Base-by-base conservation (phyloP, 1,140 invertebrate genomes). In the Palaemon carinicauda region DNA sequence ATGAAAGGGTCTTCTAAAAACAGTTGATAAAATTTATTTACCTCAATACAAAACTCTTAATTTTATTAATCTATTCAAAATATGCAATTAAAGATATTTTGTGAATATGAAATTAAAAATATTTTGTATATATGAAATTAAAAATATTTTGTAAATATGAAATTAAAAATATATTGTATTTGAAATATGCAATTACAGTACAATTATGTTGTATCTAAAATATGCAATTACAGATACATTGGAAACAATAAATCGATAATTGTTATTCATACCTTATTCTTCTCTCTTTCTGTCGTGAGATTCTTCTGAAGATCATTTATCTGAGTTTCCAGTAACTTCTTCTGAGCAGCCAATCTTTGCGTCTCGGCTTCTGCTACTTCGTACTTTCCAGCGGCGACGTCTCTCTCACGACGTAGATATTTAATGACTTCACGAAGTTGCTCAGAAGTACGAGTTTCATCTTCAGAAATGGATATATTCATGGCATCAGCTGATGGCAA, bases 381-480 rank as follows among this genome's bases (percentile, higher is more conserved):
- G 88, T 95, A 93, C 91, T 97, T 97, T 21, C 95, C 94, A 50
- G 95, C 92, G 19, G 95, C 94, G 53, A 98, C 94, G 90, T 97
- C 97, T 91, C 98, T 98, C 91, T 99, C 97, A 90, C 95, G 94
- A 89, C 97, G 93, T 88, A 98, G 91, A 91, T 95, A 97, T 90
- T 96, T 97, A 53, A 98, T 95, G 24, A 98, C 95, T 93, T 96
- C 95, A 51, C 98, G 91, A 21, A 98, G 91, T 91, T 98, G 96
- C 81, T 97, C 96, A 9, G 91, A 91, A 31, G 91, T 91, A 87
- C 92, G 92, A 31, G 89, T 85, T 53, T 90, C 90, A 41, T 91
- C 91, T 75, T 92, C 92, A 31, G 82, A 90, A n/a, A 89, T 81
- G 24, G 86, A 87, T 15, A 60, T 60, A 53, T 89, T 83, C 51